Evolutionary conservation across 2,113 vertebrate species (phyloP).

Genomic region (Hydropotes inermis): DNA sequence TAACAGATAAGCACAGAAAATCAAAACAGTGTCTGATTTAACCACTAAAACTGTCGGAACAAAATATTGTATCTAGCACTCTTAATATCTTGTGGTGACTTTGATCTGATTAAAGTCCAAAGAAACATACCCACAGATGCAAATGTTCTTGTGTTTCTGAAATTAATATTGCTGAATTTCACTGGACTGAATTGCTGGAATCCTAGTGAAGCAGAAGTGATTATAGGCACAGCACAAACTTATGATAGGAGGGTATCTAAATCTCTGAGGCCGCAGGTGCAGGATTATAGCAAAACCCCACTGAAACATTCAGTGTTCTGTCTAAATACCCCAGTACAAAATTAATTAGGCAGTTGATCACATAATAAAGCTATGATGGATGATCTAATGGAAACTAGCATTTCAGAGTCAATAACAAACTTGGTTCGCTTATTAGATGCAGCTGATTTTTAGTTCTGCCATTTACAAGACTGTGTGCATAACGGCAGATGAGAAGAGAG

Average conservation of each 20-base stretch:
- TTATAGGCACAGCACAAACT: slow-evolving; percentile 80
- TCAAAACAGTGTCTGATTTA: slow-evolving; percentile 84
- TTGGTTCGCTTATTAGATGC: slow-evolving; percentile 81
- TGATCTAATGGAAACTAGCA: slow-evolving; percentile 82
- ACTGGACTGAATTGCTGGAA: slow-evolving; percentile 78
- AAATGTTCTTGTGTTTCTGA: slow-evolving; percentile 82
- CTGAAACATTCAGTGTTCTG: slow-evolving; percentile 81
- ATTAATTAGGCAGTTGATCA: slow-evolving; percentile 88
- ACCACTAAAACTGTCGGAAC: slow-evolving; percentile 82
- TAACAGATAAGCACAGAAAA: slow-evolving; percentile 85
- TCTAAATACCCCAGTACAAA: slow-evolving; percentile 82
- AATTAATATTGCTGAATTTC: slow-evolving; percentile 82
- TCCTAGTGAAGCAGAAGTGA: slow-evolving; percentile 79
- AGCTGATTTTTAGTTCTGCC: slow-evolving; percentile 82
- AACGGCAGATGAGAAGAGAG: slow-evolving; percentile 73
- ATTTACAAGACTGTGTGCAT: slow-evolving; percentile 78
- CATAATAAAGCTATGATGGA: slow-evolving; percentile 84
- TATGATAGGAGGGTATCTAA: slow-evolving; percentile 78
- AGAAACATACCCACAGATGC: slow-evolving; percentile 83
- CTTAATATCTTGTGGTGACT: slow-evolving; percentile 83
- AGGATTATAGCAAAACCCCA: slow-evolving; percentile 84
- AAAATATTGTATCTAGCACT: slow-evolving; percentile 85
- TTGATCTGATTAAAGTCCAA: slow-evolving; percentile 87
- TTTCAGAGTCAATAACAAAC: slow-evolving; percentile 82
- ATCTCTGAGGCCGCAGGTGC: slow-evolving; percentile 86